These are phyloP conservation scores for Zoanthus gigantus DNA, from an alignment of 92 coral and sea anemone species.

Conservation along the genomic window DNA sequence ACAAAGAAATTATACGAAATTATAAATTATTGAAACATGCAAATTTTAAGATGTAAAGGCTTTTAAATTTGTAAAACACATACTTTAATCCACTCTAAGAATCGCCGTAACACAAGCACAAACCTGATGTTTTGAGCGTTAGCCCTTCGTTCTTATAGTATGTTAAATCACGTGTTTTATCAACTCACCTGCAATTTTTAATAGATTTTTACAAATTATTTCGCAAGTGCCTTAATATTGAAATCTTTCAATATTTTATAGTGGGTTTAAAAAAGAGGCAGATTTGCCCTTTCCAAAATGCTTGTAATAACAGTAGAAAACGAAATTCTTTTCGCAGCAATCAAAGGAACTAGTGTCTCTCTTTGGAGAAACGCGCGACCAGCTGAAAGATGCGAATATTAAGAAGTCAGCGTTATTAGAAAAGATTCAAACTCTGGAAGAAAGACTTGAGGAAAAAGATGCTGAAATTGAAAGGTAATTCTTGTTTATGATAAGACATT, in stretches of 20 bases:
- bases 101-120: no score
- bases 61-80: no score
- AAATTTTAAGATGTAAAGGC: no score
- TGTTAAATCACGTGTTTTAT: no score
- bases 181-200: no score
- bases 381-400: slow-evolving; percentile 47
- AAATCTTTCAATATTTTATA: background rate
- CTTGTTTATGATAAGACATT: background rate
- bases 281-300: background rate
- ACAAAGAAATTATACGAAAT: no score
- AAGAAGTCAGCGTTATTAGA: slow-evolving; percentile 53
- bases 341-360: slow-evolving; percentile 57
- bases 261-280: background rate
- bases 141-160: no score
- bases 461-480: slow-evolving; percentile 57
- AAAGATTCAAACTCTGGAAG: slow-evolving; percentile 55
- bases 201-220: no score
- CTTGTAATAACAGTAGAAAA: background rate
- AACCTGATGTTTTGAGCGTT: no score
- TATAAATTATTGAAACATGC: no score
- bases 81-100: no score
- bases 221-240: no score
- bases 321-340: slow-evolving; percentile 34
- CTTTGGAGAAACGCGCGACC: slow-evolving; percentile 45
- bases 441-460: slow-evolving; percentile 49